A percentile compares a stretch with the other conserved stretches of the same genome.
phyloP scores from a whole-genome alignment of 1,140 invertebrate genomes.

The Araneus ventricosus region DNA sequence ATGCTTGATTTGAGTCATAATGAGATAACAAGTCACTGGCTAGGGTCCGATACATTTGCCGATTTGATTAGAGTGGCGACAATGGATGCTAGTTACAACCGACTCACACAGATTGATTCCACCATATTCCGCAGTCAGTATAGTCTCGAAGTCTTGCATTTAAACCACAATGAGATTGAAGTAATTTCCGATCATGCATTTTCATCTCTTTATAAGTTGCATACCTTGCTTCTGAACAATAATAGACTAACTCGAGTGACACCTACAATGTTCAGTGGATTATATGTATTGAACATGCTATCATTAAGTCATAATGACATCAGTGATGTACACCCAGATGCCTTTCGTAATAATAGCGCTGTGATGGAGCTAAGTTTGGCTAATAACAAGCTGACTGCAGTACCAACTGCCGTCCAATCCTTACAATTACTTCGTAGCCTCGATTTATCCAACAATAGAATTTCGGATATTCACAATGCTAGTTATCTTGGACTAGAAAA shows the following conservation, averaged over 20 bases:
- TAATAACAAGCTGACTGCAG: slow-evolving; percentile 83
- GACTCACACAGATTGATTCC: slow-evolving; percentile 90
- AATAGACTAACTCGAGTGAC: slow-evolving; percentile 89
- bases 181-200: slow-evolving; percentile 81
- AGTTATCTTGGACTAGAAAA: slow-evolving; percentile 90
- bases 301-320: slow-evolving; percentile 90
- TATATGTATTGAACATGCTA: slow-evolving; percentile 90
- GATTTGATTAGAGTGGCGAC: slow-evolving; percentile 92
- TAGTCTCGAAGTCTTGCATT: slow-evolving; percentile 76
- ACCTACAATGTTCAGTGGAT: slow-evolving; percentile 89
- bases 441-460: slow-evolving; percentile 93
- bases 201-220: slow-evolving; percentile 90
- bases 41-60: slow-evolving; percentile 90
- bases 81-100: slow-evolving; percentile 91
- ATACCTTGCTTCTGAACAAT: slow-evolving; percentile 88
- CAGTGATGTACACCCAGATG: slow-evolving; percentile 76
- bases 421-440: slow-evolving; percentile 86
- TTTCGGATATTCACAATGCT: slow-evolving; percentile 87
- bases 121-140: slow-evolving; percentile 82
- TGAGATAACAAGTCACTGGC: slow-evolving; percentile 89
- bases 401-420: slow-evolving; percentile 77
- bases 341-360: slow-evolving; percentile 77
- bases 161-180: slow-evolving; percentile 78
- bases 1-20: slow-evolving; percentile 93
- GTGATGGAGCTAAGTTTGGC: slow-evolving; percentile 81